Base-by-base conservation (phyloP, 2,888 invertebrate genomes). In the Nymphalis c-album region DNA sequence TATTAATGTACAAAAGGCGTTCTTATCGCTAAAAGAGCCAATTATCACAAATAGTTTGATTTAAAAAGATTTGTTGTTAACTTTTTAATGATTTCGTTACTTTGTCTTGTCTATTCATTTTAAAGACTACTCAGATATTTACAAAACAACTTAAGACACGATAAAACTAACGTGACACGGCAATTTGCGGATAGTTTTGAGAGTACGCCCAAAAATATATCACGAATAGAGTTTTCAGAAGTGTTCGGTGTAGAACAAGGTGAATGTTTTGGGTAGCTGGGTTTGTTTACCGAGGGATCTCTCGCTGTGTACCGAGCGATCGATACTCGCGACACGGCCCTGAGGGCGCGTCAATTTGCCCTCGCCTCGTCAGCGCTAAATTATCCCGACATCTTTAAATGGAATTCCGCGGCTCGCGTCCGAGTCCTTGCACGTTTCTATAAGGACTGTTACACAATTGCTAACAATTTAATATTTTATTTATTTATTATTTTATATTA, bases 311-410 rank as follows among this genome's bases (percentile, higher is more conserved):
- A 60, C 80, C 76, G 79, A 77, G 80, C 88, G 89, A 90, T 90
- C 91, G 87, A 90, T 90, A 40, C 40, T 22, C 82, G 84, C 87
- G 81, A 83, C 80, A 78, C 78, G 82, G 81, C 85, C 87, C 87
- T 77, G 76, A 77, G 87, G 88, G 87, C 85, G 85, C 89, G 88
- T 89, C 90, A 90, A 89, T 90, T 90, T 85, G 85, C 87, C 86
- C 87, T 84, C 82, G 86, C 85, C 84, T 87, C 89, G 90, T 90
- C 91, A 91, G 91, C 90, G 87, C 86, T 87, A 90, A 91, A 91
- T 90, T 91, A 90, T 90, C 89, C 87, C 85, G 90, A 90, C 91
- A 85, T 91, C 91, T 91, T 91, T 90, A 91, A 91, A 90, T 91
- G 91, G 91, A 90, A 88, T 89, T 88, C 86, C 90, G 90, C 90